Conservation (phyloP, 2,797 vertebrate genomes). For the Silurus lanzhouensis region DNA sequence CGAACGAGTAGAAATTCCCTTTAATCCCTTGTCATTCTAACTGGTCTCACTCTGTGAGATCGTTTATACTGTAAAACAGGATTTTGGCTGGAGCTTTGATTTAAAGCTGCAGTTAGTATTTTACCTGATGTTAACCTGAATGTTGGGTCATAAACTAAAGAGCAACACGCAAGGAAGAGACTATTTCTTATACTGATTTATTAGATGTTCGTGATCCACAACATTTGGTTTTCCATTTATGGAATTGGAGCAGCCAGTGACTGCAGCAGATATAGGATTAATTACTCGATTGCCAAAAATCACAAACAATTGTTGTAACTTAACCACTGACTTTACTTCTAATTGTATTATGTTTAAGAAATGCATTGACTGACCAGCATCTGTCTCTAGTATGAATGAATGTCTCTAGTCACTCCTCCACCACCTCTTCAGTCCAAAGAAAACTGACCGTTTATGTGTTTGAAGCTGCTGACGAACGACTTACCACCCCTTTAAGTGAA, state of each 20-base stretch:
- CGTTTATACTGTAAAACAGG: no score
- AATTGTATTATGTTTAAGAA: background rate
- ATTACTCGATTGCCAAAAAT: background rate
- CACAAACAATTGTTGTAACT: background rate
- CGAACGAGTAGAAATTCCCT: background rate
- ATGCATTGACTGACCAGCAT: no score
- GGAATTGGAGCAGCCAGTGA: background rate
- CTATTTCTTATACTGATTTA: no score
- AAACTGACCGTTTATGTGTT: background rate
- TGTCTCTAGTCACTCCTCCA: background rate
- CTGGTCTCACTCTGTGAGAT: background rate
- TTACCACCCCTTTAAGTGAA: constrained; percentile 20
- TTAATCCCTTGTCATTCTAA: background rate
- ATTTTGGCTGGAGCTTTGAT: background rate
- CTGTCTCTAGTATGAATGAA: background rate
- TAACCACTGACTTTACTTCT: background rate
- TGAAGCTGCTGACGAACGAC: constrained; percentile 30
- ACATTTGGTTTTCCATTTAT: background rate
- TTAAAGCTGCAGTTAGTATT: background rate
- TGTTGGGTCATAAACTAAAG: background rate
- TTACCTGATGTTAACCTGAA: background rate
- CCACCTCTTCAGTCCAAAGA: constrained; percentile 4
- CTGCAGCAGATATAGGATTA: background rate
- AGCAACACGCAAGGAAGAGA: background rate
- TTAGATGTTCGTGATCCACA: background rate